Evolutionary conservation across 2,888 invertebrate genomes (phyloP), one percentile per base, ranked within the genome.

Genomic region (Ceratothoa steindachneri): DNA sequence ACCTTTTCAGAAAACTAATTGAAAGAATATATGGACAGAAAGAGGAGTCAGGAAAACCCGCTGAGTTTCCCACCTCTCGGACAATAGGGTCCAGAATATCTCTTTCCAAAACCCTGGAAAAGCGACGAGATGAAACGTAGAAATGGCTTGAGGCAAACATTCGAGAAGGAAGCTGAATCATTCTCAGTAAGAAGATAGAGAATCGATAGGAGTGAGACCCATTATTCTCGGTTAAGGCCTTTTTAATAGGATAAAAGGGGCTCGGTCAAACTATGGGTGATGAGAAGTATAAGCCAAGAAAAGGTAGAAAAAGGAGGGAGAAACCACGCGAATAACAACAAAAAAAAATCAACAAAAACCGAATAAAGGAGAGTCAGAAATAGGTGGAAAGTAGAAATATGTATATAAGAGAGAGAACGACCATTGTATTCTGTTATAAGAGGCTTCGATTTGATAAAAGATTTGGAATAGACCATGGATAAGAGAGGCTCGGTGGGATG

Each of bases 1-100:
- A 60, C 60, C 60, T 24, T 60, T 60, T 60, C 60, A 60, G 60
- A 60, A 60, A 60, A 60, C 22, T 60, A 60, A 60, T 60, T 60
- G 60, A 60, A 60, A 60, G 9, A n/a, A 24, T 24, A 60, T 60
- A 60, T 60, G 22, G 60, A 60, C 24, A 24, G 2, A 4, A n/a
- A 24, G 60, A 60, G 60, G 27, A 60, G 41, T 24, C 60, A n/a
- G 1, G 60, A 24, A 60, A 60, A 60, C 60, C 60, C 60, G 60
- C 60, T 60, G 60, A n/a, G 60, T 24, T n/a, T 60, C 60, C 60
- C 60, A 24, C 60, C 60, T 24, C 24, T 24, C 1, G 27, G 12
- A 60, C 60, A 60, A 60, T 22, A 60, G 60, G 22, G 12, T 60
- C 60, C 24, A 60, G 60, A 60, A 60, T 60, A 60, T 60, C 60